These are phyloP conservation scores for Equus quagga DNA, from an alignment of 2,113 vertebrate genomes.

Conservation along the genomic window DNA sequence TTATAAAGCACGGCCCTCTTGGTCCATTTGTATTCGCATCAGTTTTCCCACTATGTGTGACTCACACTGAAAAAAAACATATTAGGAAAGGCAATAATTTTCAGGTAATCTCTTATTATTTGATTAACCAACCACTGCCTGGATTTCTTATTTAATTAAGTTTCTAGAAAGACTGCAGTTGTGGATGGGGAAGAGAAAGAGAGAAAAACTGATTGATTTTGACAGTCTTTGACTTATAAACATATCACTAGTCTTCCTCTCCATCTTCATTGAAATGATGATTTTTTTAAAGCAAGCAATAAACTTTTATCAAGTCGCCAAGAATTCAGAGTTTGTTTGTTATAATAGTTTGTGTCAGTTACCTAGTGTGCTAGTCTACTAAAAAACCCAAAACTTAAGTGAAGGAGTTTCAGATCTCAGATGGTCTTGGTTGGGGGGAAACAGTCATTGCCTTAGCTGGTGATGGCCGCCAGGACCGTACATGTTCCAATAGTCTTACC, in stretches of 20 bases:
- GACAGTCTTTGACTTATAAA: slow-evolving; percentile 7
- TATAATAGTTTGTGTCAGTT: not conserved
- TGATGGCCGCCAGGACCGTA: not conserved
- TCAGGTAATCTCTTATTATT: slow-evolving; percentile 17
- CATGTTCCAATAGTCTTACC: not conserved
- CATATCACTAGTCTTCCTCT: not conserved
- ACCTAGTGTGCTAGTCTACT: not conserved
- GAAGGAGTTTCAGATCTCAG: not conserved
- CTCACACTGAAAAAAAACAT: not conserved
- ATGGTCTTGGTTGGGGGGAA: not conserved
- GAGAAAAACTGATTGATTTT: not conserved
- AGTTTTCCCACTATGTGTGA: not conserved
- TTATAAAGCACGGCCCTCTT: not conserved
- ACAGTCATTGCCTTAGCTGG: not conserved
- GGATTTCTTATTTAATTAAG: slow-evolving; percentile 34
- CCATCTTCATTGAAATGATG: too few relatives aligned
- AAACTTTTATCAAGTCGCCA: not conserved
- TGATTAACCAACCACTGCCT: not conserved
- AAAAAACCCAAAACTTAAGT: not conserved
- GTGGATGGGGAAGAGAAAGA: not conserved
- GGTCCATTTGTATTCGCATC: not conserved
- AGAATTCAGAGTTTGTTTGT: slow-evolving; percentile 2
- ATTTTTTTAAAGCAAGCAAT: not conserved
- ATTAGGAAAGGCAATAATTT: slow-evolving; percentile 38
- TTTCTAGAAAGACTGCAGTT: not conserved